Base-by-base conservation (phyloP, 2,113 vertebrate species). In the Onychorhynchus coronatus region DNA sequence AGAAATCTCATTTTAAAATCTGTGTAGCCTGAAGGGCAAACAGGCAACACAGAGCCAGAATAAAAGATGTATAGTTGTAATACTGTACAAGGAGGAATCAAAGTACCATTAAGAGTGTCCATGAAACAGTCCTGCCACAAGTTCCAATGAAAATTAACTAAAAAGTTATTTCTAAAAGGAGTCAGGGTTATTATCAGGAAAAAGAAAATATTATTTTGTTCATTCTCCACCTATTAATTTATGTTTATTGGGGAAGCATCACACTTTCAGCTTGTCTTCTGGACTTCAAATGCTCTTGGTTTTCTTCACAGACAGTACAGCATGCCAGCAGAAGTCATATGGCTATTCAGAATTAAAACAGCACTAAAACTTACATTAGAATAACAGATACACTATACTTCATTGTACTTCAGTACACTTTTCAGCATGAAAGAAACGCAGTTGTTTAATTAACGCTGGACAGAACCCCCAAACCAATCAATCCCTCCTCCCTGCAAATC, bases 1-100 rank as follows among this genome's bases (percentile, higher is more conserved):
- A 93, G 93, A 95, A 94, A 95, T 76, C 72, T 95, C 67, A 83
- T 92, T 95, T 94, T 97, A 88, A 91, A 88, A 94, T 92, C 82
- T 87, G 66, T 67, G 72, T 86, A 76, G 79, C 76, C 91, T 93
- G 92, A 96, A 96, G 88, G 66, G 95, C 66, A 89, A 87, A 96
- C 80, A 89, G 80, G 89, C 58, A 90, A 93, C 47, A 92, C 39
- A 59, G 76, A 91, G 50, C 4, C 67, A 73, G 79, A 56, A 74
- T 80, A 87, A 94, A 83, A 23, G n/a, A n/a, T n/a, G 6, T 42
- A 52, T 8, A 33, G 70, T 56, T 91, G 68, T 56, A 94, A 81
- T 75, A 80, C 27, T 41, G 27, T 66, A 74, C 53, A 82, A 95
- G 87, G 95, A 72, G 39, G 53, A 95, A 91, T 81, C 62, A 91